Base-by-base conservation (phyloP, 37 sponge, comb jelly and placozoan genomes). In the Aplysina aerophoba region DNA sequence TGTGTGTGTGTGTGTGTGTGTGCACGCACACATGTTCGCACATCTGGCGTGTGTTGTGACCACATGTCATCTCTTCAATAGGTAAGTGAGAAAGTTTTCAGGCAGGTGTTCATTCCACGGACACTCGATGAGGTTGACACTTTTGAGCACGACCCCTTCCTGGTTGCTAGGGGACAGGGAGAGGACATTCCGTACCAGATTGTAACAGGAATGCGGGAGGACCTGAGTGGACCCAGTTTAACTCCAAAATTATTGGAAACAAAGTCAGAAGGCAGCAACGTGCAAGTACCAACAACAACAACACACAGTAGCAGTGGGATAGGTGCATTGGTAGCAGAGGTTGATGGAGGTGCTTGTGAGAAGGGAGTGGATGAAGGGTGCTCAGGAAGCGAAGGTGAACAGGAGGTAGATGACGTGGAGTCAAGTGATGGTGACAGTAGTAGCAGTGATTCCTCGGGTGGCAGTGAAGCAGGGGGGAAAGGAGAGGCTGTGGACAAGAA, bases 31-130 rank as follows among this genome's bases (percentile, higher is more conserved):
- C 14, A 17, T 36, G 81, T 58, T 58, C 17, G 17, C 17, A 58
- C n/a, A n/a, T n/a, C n/a, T n/a, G 50, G 50, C 8, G 1, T 55
- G 0, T 81, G 44, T 36, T 58, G 33, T 5, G 31, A 61, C 21
- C 15, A 33, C 16, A 62, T 66, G 30, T 6, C 25, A 33, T 79
- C 80, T 0, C 80, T 86, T 36, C 85, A 87, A 28, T 78, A 92
- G 81, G 59, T 95, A 15, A 81, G 88, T 44, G 98, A 87, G 34
- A 92, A 96, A 58, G 99, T 98, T 21, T 98, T 98, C 79, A 91
- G 90, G 81, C 85, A 90, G 37, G 80, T 95, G 0, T 97, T 81
- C 85, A 99, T 99, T 59, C 99, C 99, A 38, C 69, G 90, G 35
- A 93, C 91, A 31, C 72, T 99, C 36, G 88, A 93, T 56, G 97